These are phyloP conservation scores for Leucozona laternaria DNA, from an alignment of 2,888 invertebrate species.

Conservation along the genomic window DNA sequence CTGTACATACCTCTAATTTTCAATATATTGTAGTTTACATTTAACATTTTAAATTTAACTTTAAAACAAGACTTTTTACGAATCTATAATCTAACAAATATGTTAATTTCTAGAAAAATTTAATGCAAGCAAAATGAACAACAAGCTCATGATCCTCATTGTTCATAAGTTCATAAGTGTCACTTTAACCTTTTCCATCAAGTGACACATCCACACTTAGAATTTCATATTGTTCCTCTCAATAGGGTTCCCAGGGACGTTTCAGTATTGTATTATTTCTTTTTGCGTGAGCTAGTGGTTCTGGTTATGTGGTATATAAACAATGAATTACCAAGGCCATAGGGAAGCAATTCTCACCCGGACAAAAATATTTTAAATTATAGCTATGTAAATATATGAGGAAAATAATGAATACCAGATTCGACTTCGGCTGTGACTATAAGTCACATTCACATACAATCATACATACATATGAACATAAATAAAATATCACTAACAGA, in stretches of 20 bases:
- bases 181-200: conserved; percentile 41
- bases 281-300: conserved; percentile 21
- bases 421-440: not conserved
- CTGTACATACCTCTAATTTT: no score
- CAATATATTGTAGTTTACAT: no score
- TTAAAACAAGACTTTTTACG: no score
- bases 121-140: not conserved
- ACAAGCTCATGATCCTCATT: conserved; percentile 10
- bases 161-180: conserved; percentile 30
- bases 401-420: conserved; percentile 29
- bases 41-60: no score
- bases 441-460: not conserved
- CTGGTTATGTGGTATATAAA: not conserved
- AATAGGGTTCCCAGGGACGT: conserved; percentile 19
- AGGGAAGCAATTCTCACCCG: not conserved
- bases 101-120: no score
- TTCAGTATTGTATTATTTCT: not conserved
- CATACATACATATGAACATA: not conserved
- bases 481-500: conserved; percentile 33
- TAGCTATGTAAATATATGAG: not conserved
- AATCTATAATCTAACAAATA: no score
- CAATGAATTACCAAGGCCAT: conserved; percentile 25
- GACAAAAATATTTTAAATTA: conserved; percentile 27
- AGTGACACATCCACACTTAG: conserved; percentile 35
- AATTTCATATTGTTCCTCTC: conserved; percentile 2